Base-by-base conservation (phyloP, 2,113 vertebrate species). In the Saguinus imperator region DNA sequence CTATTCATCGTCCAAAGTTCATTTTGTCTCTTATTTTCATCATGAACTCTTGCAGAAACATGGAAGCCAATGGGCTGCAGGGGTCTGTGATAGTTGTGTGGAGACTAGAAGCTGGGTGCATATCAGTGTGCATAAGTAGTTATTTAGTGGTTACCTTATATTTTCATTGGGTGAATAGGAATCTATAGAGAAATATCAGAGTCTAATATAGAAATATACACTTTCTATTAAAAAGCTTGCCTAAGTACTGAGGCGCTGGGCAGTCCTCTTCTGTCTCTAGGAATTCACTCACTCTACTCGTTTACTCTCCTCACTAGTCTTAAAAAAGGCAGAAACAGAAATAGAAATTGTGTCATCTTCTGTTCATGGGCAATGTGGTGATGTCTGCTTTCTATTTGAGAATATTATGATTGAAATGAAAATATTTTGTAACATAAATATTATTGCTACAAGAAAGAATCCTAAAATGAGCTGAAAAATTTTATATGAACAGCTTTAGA, bases 381-480 rank as follows among this genome's bases (percentile, higher is more conserved):
- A 64, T 75, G 17, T 87, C 48, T 91, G 23, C 2, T 55, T 93
- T 93, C 86, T 84, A 84, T 50, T 89, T 21, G 70, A 50, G 35
- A 85, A 89, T 55, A 84, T 66, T 55, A 43, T 17, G 25, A 66
- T 61, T 75, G 81, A 97, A 95, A 66, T 58, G n/a, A 43, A 97
- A 96, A 27, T 9, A 90, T 87, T 80, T 76, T 85, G 48, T 73
- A 76, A 89, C 45, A 61, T 81, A 95, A 93, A 64, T 86, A 91
- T 75, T 84, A 89, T 75, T 84, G 50, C 61, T 89, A 48, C 5
- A 55, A 89, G 23, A n/a, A 92, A 89, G n/a, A 72, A 73, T 80
- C 61, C 12, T 17, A 96, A 72, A 29, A 57, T 91, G 58, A 83
- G 20, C 17, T 87, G 87, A 82, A 61, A 84, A 85, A 5, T 9